Evolutionary conservation across 2,888 invertebrate species (phyloP).

Genomic region (Dynastes tityus): DNA sequence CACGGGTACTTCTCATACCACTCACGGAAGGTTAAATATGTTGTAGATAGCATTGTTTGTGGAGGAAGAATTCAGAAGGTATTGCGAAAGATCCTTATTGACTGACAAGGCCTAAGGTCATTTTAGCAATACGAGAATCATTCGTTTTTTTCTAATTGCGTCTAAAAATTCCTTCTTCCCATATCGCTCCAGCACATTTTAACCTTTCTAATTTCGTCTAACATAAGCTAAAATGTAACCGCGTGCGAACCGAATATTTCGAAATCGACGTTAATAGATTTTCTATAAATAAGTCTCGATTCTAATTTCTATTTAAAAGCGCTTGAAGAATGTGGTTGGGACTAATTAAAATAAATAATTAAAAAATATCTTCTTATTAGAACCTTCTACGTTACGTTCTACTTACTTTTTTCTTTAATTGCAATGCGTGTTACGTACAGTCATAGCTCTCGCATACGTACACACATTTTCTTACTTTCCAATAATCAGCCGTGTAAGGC

Average conservation of each 20-base stretch:
- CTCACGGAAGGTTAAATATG: no score
- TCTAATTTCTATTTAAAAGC: not conserved
- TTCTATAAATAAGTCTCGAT: slow-evolving; percentile 7
- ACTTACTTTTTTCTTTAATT: slow-evolving; percentile 19
- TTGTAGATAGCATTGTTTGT: no score
- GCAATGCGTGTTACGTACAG: not conserved
- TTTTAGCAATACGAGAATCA: no score
- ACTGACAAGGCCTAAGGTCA: no score
- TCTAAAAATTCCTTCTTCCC: no score
- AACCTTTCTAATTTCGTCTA: slow-evolving; percentile 2
- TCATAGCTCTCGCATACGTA: not conserved
- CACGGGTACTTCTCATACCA: no score
- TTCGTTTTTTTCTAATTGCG: no score
- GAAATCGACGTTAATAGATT: slow-evolving; percentile 11
- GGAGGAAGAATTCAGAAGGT: no score
- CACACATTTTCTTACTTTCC: slow-evolving; percentile 19
- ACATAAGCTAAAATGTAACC: not conserved
- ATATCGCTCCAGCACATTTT: not conserved
- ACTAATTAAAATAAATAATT: slow-evolving; percentile 13
- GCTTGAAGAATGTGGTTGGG: not conserved
- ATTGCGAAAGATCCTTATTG: no score
- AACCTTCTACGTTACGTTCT: slow-evolving; percentile 11
- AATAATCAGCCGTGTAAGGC: not conserved
- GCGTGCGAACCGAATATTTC: not conserved
- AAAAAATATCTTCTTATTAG: not conserved